phyloP scores from a whole-genome alignment of 2,888 invertebrate species.

The Drosophila sordidapex region DNA sequence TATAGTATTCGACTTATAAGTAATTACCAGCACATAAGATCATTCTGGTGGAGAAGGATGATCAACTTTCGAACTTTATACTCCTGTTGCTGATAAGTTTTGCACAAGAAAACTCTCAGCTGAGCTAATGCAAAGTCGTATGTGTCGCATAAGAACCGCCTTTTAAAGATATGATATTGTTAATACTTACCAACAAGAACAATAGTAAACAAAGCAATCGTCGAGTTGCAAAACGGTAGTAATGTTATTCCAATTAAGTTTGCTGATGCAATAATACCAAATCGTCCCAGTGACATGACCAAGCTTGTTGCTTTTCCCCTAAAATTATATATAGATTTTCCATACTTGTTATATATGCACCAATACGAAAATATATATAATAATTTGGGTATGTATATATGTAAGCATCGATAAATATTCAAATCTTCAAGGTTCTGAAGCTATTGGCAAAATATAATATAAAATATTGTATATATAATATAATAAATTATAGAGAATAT shows the following conservation, averaged over 20 bases:
- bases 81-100: neutral
- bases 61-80: neutral
- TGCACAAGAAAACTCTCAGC: neutral
- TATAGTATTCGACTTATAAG: neutral
- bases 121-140: too few relatives aligned
- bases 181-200: conserved; percentile 64
- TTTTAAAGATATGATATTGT: neutral
- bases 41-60: neutral
- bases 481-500: too few relatives aligned
- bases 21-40: neutral
- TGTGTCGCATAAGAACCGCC: neutral
- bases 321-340: conserved; percentile 10
- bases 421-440: neutral
- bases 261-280: conserved; percentile 77
- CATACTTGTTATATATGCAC: neutral
- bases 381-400: neutral
- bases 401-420: neutral
- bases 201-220: conserved; percentile 73
- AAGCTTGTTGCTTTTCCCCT: conserved; percentile 81
- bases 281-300: conserved; percentile 73
- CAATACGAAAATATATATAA: too few relatives aligned
- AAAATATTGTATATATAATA: too few relatives aligned
- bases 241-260: conserved; percentile 77
- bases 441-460: neutral
- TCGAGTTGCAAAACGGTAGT: conserved; percentile 70